A percentile compares a stretch with the other conserved stretches of the same genome.
Conservation (phyloP, 2,888 invertebrate genomes). For the Pseudeuparius sepicola region DNA sequence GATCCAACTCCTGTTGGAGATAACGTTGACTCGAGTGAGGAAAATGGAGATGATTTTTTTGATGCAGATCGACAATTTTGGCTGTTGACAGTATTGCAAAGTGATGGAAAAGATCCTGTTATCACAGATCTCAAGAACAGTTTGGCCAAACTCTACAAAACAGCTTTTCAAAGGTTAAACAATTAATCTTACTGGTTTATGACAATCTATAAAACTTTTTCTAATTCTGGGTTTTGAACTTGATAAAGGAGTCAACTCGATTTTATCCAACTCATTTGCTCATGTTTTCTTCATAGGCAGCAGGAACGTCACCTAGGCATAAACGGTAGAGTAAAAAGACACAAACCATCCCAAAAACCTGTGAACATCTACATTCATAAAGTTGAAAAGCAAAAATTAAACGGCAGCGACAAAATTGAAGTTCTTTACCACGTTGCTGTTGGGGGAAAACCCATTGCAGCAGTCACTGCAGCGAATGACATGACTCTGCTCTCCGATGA, state of each 20-base stretch:
- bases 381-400: conserved; percentile 45
- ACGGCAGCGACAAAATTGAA: conserved; percentile 42
- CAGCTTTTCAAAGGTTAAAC: conserved; percentile 66
- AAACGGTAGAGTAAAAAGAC: conserved; percentile 33
- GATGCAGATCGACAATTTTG: conserved; percentile 63
- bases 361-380: conserved; percentile 61
- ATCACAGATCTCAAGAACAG: conserved; percentile 57
- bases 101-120: conserved; percentile 41
- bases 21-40: conserved; percentile 16
- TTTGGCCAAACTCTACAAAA: conserved; percentile 66
- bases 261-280: too few species aligned
- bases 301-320: conserved; percentile 74
- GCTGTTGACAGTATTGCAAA: conserved; percentile 66
- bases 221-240: too few species aligned
- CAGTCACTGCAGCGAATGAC: conserved; percentile 70
- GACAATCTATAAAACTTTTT: too few species aligned
- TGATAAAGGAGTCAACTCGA: too few species aligned
- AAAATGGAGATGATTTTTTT: conserved; percentile 26
- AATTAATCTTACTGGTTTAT: not conserved
- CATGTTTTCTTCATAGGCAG: too few species aligned
- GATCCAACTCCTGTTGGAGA: conserved; percentile 38
- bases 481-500: conserved; percentile 71
- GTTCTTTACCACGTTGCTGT: conserved; percentile 75
- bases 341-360: conserved; percentile 35
- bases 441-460: conserved; percentile 68